Conservation (phyloP, 2,888 invertebrate species). For the Diogma glabrata region DNA sequence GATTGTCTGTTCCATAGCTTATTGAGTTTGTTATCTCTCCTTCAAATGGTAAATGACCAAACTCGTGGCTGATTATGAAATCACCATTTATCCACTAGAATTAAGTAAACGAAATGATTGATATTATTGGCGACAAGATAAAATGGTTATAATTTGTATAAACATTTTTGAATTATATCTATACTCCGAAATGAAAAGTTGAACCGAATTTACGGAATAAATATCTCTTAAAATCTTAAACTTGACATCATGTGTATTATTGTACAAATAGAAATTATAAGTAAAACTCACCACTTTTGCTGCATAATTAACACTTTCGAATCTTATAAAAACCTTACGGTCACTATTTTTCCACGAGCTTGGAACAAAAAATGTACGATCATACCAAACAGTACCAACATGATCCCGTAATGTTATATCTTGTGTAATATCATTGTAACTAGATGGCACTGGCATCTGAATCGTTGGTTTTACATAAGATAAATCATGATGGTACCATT, state of each 20-base stretch:
- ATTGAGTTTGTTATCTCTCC: slow-evolving; percentile 63
- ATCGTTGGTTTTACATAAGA: slow-evolving; percentile 57
- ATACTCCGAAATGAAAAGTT: slow-evolving; percentile 8
- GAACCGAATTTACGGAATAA: background rate
- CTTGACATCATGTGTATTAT: too few relatives aligned
- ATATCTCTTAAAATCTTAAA: too few relatives aligned
- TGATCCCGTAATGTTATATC: slow-evolving; percentile 72
- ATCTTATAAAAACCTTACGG: slow-evolving; percentile 67
- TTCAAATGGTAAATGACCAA: slow-evolving; percentile 94
- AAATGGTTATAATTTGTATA: too few relatives aligned
- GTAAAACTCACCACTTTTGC: slow-evolving; percentile 67
- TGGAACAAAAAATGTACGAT: slow-evolving; percentile 76
- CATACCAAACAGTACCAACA: slow-evolving; percentile 95
- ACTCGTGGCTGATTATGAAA: slow-evolving; percentile 69
- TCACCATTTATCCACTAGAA: slow-evolving; percentile 83
- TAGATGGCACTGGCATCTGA: slow-evolving; percentile 91
- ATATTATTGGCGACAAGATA: too few relatives aligned
- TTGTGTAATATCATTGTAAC: slow-evolving; percentile 89
- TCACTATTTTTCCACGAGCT: slow-evolving; percentile 54
- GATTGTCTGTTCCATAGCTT: slow-evolving; percentile 56
- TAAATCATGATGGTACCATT: slow-evolving; percentile 66
- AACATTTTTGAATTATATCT: too few relatives aligned
- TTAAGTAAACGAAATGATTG: too few relatives aligned
- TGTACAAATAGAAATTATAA: slow-evolving; percentile 8
- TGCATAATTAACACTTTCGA: slow-evolving; percentile 87